Conservation (phyloP, 2,888 invertebrate genomes). For the Perdita meconis region DNA sequence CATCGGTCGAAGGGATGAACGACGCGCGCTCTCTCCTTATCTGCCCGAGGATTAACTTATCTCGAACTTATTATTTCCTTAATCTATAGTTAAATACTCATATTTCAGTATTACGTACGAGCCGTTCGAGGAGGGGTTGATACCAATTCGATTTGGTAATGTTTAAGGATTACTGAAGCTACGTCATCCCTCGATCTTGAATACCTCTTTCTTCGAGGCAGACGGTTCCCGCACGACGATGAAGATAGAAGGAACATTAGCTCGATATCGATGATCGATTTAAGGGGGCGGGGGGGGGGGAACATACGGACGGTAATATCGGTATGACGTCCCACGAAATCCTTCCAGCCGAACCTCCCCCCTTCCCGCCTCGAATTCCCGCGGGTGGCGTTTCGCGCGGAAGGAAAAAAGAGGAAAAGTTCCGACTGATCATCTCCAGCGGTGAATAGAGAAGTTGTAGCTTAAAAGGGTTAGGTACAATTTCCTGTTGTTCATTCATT, state of each 20-base stretch:
- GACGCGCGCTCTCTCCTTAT: conserved; percentile 76
- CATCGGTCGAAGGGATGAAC: conserved; percentile 45
- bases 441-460: conserved; percentile 63
- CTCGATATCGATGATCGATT: conserved; percentile 21
- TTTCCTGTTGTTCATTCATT: conserved; percentile 82
- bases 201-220: conserved; percentile 3
- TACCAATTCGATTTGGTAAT: conserved; percentile 43
- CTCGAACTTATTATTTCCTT: conserved; percentile 83
- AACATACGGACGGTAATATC: conserved; percentile 1
- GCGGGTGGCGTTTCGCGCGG: conserved; percentile 29
- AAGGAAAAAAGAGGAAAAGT: conserved; percentile 10
- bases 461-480: conserved; percentile 78
- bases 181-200: background rate
- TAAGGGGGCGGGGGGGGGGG: background rate
- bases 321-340: background rate
- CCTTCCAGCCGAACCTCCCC: conserved; percentile 32
- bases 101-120: conserved; percentile 82
- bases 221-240: background rate
- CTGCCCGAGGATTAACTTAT: conserved; percentile 83
- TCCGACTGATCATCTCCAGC: conserved; percentile 64
- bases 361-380: conserved; percentile 50
- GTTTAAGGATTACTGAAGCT: conserved; percentile 38
- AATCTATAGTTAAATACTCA: conserved; percentile 84
- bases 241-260: conserved; percentile 16
- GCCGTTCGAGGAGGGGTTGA: conserved; percentile 25